Conservation (phyloP, 2,888 invertebrate genomes). For the Homarus gammarus region DNA sequence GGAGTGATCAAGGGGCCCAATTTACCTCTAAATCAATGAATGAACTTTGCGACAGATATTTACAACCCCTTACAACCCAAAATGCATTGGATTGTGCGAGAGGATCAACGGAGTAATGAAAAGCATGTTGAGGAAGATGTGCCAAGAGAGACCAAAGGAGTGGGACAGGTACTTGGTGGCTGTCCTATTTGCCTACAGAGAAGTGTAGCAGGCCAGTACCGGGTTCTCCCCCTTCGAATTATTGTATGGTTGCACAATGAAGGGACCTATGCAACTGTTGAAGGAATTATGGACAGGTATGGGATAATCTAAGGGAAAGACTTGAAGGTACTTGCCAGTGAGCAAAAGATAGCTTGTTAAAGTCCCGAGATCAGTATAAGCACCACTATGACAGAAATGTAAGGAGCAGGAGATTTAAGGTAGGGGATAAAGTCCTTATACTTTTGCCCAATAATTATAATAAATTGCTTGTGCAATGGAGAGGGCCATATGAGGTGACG, state of each 20-base stretch:
- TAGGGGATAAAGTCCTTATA: conserved; percentile 30
- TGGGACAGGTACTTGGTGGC: conserved; percentile 33
- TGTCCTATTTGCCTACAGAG: conserved; percentile 37
- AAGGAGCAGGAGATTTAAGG: neutral
- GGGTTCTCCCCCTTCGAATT: conserved; percentile 41
- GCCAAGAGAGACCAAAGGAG: neutral
- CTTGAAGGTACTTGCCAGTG: conserved; percentile 28
- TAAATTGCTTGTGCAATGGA: conserved; percentile 14
- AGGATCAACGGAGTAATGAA: conserved; percentile 16
- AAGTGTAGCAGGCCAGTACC: conserved; percentile 18
- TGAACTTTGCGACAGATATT: too few species aligned
- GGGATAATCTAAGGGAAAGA: neutral
- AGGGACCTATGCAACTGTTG: conserved; percentile 14
- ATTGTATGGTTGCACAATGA: conserved; percentile 30
- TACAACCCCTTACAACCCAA: too few species aligned
- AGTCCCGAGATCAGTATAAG: neutral
- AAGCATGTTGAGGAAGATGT: conserved; percentile 16
- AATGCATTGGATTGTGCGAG: too few species aligned
- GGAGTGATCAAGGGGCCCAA: too few species aligned
- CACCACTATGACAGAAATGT: conserved; percentile 5
- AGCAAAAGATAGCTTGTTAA: neutral
- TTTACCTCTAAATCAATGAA: too few species aligned
- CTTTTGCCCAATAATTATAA: conserved; percentile 4
- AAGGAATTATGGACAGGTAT: conserved; percentile 5
- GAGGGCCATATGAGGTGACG: too few species aligned